Conservation (phyloP, 2,113 vertebrate species). For the Tachycineta bicolor region DNA sequence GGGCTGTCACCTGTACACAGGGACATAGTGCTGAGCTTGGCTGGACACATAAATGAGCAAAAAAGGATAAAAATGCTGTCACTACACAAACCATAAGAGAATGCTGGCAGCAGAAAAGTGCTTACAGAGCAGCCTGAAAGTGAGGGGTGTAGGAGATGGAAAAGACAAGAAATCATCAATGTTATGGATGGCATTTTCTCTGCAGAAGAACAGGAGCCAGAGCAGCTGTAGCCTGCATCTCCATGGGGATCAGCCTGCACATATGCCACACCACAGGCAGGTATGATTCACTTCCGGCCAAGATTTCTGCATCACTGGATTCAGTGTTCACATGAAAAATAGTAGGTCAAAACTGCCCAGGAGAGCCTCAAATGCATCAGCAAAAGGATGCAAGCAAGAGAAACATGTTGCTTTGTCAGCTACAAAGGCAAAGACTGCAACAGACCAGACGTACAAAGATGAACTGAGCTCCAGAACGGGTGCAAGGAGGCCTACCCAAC, state of each 20-base stretch:
- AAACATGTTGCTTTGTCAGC: background rate
- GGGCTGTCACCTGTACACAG: background rate
- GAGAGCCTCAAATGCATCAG: background rate
- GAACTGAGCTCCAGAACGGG: background rate
- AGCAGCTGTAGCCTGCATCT: background rate
- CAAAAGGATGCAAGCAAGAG: background rate
- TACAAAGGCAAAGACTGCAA: background rate
- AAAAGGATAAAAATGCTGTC: background rate
- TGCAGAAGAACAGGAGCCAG: background rate
- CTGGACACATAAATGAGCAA: background rate
- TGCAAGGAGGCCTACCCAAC: background rate
- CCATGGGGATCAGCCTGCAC: background rate
- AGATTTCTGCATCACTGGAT: background rate
- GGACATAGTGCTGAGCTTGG: background rate
- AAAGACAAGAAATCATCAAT: background rate
- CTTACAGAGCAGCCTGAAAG: background rate
- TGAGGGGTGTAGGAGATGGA: background rate
- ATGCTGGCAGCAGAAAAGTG: background rate
- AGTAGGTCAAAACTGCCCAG: background rate
- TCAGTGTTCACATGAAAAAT: background rate
- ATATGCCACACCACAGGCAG: background rate
- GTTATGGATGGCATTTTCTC: background rate
- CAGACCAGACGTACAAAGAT: background rate
- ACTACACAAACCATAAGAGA: background rate
- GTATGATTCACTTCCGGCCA: background rate